phyloP scores from a whole-genome alignment of 2,113 vertebrate species.

The Poeciliopsis turrubarensis region DNA sequence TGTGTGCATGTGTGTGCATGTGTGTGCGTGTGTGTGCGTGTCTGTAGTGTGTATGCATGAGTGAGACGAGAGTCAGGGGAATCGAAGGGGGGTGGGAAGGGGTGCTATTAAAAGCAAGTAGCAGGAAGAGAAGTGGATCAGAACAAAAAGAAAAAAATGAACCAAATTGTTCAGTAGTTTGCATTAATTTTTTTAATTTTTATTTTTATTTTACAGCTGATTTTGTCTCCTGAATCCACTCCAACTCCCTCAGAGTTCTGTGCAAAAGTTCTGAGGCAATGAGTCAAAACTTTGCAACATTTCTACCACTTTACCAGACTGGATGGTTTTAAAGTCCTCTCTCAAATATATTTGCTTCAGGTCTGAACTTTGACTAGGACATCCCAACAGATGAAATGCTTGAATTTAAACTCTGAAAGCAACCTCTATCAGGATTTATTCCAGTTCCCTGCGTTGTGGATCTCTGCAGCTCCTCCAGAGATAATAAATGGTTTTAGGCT shows the following conservation, averaged over 20 bases:
- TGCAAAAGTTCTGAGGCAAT: background rate
- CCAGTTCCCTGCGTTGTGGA: too few species aligned
- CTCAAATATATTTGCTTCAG: background rate
- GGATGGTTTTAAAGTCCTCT: background rate
- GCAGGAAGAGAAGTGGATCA: slow-evolving; percentile 68
- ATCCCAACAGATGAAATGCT: background rate
- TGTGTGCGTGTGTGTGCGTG: slow-evolving; percentile 10
- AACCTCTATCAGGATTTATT: background rate
- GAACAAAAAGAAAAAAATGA: slow-evolving; percentile 37
- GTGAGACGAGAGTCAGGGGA: slow-evolving; percentile 47
- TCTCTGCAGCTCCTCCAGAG: too few species aligned
- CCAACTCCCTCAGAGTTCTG: background rate
- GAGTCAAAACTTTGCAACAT: background rate
- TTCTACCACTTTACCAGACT: background rate
- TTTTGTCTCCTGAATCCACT: slow-evolving; percentile 15
- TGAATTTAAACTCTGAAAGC: background rate
- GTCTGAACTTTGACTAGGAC: background rate
- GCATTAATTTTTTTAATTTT: slow-evolving; percentile 23
- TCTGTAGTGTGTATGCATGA: slow-evolving; percentile 34
- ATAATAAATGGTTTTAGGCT: too few species aligned
- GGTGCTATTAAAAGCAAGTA: slow-evolving; percentile 72
- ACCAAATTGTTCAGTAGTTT: slow-evolving; percentile 80
- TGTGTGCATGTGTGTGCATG: slow-evolving; percentile 20
- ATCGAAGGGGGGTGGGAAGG: slow-evolving; percentile 20
- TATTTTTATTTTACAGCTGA: slow-evolving; percentile 54